Percentiles rank a stretch among this genome's conserved stretches.
Conservation (phyloP, 2,888 invertebrate species). For the Sarcophaga variegata region DNA sequence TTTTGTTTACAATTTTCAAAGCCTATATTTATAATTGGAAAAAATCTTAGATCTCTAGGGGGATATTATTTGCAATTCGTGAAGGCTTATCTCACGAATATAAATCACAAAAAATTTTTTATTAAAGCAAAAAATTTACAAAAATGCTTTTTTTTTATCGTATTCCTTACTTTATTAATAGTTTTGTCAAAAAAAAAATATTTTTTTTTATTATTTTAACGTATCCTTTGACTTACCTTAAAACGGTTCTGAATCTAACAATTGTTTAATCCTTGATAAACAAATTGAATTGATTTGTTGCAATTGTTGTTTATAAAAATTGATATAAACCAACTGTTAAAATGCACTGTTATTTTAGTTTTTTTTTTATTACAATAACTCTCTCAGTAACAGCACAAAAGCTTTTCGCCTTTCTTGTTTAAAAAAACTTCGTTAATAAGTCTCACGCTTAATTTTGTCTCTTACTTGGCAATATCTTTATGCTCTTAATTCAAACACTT, state of each 20-base stretch:
- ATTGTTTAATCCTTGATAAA: conserved; percentile 32
- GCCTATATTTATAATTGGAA: not conserved
- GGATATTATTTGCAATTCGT: not conserved
- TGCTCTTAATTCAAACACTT: conserved; percentile 17
- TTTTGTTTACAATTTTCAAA: not conserved
- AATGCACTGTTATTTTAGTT: conserved; percentile 15
- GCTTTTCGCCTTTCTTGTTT: conserved; percentile 22
- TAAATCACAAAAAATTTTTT: not conserved
- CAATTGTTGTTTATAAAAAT: conserved; percentile 8
- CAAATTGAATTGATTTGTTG: not conserved
- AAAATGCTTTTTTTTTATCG: not conserved
- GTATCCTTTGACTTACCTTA: conserved; percentile 33
- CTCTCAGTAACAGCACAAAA: not conserved
- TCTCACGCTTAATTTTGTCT: conserved; percentile 30
- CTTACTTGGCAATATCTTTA: not conserved
- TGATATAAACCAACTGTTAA: conserved; percentile 12
- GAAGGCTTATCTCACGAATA: conserved; percentile 12
- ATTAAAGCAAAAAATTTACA: not conserved
- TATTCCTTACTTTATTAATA: too few species aligned
- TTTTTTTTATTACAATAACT: too few species aligned
- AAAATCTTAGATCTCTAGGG: not conserved
- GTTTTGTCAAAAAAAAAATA: too few species aligned
- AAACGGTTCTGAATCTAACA: not conserved
- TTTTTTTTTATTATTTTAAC: too few species aligned
- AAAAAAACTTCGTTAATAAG: not conserved